Percentiles rank a stretch among this genome's conserved stretches.
Conservation (phyloP, 2,113 vertebrate genomes). For the Cheirogaleus medius region DNA sequence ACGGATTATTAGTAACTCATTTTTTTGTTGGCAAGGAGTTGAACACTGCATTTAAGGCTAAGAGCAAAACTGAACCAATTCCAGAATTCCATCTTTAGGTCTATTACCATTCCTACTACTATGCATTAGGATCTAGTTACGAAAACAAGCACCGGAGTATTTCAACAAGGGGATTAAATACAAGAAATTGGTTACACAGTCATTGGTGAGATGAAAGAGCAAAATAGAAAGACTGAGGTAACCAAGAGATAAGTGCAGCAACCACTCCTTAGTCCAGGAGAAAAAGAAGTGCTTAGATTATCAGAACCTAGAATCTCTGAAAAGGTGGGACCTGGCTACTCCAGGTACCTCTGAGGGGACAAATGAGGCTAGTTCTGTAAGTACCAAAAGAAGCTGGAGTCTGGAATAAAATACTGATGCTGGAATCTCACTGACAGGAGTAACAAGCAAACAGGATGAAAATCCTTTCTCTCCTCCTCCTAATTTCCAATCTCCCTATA, state of each 20-base stretch:
- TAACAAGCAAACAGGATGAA: background rate
- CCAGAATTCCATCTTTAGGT: background rate
- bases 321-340: background rate
- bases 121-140: background rate
- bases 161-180: constrained; percentile 21
- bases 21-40: background rate
- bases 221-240: background rate
- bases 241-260: background rate
- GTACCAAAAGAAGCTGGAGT: background rate
- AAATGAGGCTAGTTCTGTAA: background rate
- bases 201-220: background rate
- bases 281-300: background rate
- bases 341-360: background rate
- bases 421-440: background rate
- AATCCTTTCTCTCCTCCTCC: background rate
- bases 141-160: background rate
- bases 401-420: background rate
- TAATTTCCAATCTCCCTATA: background rate
- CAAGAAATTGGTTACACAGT: background rate
- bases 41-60: constrained; percentile 19
- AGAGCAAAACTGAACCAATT: background rate
- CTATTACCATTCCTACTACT: background rate
- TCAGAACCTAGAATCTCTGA: background rate
- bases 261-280: background rate
- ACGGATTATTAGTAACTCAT: background rate